phyloP scores from a whole-genome alignment of 2,888 invertebrate species.

The Macropis europaea region DNA sequence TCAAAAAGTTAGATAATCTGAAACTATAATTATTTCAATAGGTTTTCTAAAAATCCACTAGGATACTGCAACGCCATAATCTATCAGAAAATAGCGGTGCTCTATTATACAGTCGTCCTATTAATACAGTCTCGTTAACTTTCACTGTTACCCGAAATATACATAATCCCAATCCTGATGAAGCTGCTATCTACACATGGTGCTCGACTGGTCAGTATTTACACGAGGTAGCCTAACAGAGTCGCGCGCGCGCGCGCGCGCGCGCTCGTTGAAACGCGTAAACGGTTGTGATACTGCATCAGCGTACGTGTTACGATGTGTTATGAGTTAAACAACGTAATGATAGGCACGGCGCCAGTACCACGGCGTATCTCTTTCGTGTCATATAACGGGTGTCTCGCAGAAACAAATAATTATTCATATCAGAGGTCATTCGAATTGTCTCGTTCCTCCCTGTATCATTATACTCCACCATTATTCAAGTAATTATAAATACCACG shows the following conservation, averaged over 20 bases:
- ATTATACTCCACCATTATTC: not conserved
- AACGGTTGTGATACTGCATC: constrained; percentile 55
- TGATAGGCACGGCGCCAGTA: constrained; percentile 76
- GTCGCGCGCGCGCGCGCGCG: constrained; percentile 15
- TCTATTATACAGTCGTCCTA: too few species aligned
- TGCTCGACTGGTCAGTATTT: constrained; percentile 11
- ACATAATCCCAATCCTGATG: too few species aligned
- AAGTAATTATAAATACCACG: constrained; percentile 11
- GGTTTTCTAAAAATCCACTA: too few species aligned
- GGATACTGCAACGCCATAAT: too few species aligned
- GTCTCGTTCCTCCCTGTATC: not conserved
- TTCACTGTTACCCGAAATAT: too few species aligned
- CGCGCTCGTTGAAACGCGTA: constrained; percentile 58
- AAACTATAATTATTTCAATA: too few species aligned
- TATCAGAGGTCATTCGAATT: not conserved
- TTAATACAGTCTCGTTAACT: too few species aligned
- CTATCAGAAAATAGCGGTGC: too few species aligned
- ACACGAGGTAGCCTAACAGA: too few species aligned
- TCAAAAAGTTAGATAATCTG: too few species aligned
- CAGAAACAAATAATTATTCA: not conserved
- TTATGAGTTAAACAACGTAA: constrained; percentile 73
- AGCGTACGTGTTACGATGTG: constrained; percentile 66
- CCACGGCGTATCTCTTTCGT: constrained; percentile 59
- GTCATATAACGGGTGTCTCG: constrained; percentile 55
- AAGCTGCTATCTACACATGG: too few species aligned